These are phyloP conservation scores for Drosophila lacteicornis DNA, from an alignment of 1,140 invertebrate genomes.

Conservation along the genomic window DNA sequence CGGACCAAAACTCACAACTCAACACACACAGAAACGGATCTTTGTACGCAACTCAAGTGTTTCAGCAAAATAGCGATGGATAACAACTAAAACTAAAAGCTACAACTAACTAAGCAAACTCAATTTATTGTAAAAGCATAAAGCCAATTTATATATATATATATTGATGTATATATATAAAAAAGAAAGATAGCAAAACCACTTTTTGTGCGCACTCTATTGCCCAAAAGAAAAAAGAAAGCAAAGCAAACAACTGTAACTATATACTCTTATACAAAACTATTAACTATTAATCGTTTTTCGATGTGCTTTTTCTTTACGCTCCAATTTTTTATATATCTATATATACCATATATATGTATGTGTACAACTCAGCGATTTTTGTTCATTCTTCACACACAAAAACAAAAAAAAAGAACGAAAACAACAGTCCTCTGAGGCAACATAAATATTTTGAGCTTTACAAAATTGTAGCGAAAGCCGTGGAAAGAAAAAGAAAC, in stretches of 20 bases:
- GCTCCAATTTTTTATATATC: conserved; percentile 60
- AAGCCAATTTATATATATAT: conserved; percentile 39
- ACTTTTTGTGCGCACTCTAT: conserved; percentile 49
- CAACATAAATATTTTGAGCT: conserved; percentile 44
- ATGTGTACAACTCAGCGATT: conserved; percentile 36
- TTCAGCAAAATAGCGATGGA: conserved; percentile 49
- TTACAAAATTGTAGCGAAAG: conserved; percentile 27
- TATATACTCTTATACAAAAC: conserved; percentile 53
- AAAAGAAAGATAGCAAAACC: conserved; percentile 25
- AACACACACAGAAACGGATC: conserved; percentile 33
- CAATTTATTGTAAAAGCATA: conserved; percentile 24
- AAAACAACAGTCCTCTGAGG: conserved; percentile 9
- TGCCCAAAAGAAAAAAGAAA: conserved; percentile 25
- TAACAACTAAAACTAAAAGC: background rate
- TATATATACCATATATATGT: conserved; percentile 27
- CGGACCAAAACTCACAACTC: conserved; percentile 35
- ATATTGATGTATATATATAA: conserved; percentile 13
- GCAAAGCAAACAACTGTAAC: conserved; percentile 42
- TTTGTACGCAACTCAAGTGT: conserved; percentile 64
- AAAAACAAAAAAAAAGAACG: conserved; percentile 26
- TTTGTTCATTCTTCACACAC: conserved; percentile 38
- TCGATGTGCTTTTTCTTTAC: conserved; percentile 67
- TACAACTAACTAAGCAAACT: conserved; percentile 33
- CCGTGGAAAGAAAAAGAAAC: background rate
- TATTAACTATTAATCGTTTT: conserved; percentile 57